Evolutionary conservation across 2,888 invertebrate species (phyloP).

Genomic region (Drosophila helvetica): DNA sequence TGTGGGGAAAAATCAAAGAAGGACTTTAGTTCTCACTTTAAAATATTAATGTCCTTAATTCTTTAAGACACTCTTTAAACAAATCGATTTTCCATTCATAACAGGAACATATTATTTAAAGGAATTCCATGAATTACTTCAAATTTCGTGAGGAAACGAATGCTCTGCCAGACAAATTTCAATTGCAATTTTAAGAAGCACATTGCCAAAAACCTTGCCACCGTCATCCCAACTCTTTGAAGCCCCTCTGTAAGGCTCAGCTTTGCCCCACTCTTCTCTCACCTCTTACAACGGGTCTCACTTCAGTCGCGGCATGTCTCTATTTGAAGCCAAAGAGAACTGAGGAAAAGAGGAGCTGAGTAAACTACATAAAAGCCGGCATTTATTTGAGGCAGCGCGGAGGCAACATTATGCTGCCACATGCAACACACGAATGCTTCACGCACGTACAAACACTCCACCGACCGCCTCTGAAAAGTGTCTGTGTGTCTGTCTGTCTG

Average conservation of each 20-base stretch:
- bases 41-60: background rate
- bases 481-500: slow-evolving; percentile 6
- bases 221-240: slow-evolving; percentile 15
- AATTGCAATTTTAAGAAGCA: slow-evolving; percentile 34
- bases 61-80: background rate
- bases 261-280: background rate
- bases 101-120: background rate
- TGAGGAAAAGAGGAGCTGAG: slow-evolving; percentile 12
- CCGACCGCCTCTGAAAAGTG: background rate
- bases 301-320: slow-evolving; percentile 61
- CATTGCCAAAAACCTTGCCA: slow-evolving; percentile 36
- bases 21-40: too few relatives aligned
- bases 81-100: background rate
- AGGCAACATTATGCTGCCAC: slow-evolving; percentile 73
- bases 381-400: slow-evolving; percentile 61
- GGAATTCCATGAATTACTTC: background rate
- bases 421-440: slow-evolving; percentile 55
- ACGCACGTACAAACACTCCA: slow-evolving; percentile 27
- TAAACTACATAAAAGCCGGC: slow-evolving; percentile 64
- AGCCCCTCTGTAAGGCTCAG: slow-evolving; percentile 9
- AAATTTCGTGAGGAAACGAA: background rate
- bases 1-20: too few relatives aligned
- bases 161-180: slow-evolving; percentile 27
- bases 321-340: slow-evolving; percentile 43
- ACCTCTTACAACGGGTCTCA: slow-evolving; percentile 33